Evolutionary conservation across 1,140 invertebrate species (phyloP), one percentile per base, ranked within the genome.

Genomic region (Episyrphus balteatus): DNA sequence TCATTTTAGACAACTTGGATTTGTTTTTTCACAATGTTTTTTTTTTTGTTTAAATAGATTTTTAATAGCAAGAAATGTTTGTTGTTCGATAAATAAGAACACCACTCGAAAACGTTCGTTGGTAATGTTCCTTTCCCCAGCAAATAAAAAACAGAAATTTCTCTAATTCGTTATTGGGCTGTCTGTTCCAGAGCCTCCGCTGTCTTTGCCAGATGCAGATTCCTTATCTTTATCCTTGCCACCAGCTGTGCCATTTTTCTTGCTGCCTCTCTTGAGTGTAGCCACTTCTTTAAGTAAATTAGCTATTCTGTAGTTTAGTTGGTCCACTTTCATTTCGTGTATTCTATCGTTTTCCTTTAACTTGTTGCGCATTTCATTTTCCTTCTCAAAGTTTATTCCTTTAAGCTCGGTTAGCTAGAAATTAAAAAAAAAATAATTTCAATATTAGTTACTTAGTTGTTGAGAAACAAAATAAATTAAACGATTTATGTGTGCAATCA

Each of bases 351-450:
- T 76, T 13, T 74, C 80, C 59, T 86, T 87, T 75, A 94, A 83
- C 69, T 90, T 90, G 50, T 75, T 83, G 18, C 92, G 76, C 40
- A 90, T 70, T 55, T 94, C 91, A 42, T 82, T 83, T 62, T 93
- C 90, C 39, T 80, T 77, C 18, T 89, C 90, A 61, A 89, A 91
- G 60, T 92, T 86, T 66, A 87, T 83, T 10, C 92, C 91, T 72
- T 95, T 95, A 47, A 94, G 66, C 66, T 96, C 92, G 5, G 88
- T 92, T 53, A 95, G 89, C 90, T 94, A 51, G 50, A 54, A 53
- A 43, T n/a, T 26, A 26, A 26, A 5, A 26, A 26, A 26, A 26
- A 26, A 5, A 5, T 26, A 26, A 47, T 44, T 17, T n/a, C 8
- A 34, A 15, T n/a, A 36, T 37, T 14, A 14, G 3, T 39, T 26